Evolutionary conservation across 1,140 invertebrate genomes (phyloP).

Genomic region (Drosophila paulistorum): DNA sequence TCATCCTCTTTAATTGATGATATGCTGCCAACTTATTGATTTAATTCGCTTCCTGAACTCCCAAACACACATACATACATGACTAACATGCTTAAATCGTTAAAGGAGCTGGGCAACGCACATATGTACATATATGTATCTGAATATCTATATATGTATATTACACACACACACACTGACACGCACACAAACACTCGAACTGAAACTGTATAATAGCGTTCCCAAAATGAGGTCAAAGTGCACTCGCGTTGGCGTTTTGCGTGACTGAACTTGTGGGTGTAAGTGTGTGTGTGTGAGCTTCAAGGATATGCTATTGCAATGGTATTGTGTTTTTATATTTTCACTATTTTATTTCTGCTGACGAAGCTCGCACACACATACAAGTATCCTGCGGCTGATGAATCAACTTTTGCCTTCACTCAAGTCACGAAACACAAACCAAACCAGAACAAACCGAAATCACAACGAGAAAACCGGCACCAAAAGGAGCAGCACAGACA

Average conservation of each 20-base stretch:
- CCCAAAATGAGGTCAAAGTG: slow-evolving; percentile 77
- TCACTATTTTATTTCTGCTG: slow-evolving; percentile 78
- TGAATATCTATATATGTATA: background rate
- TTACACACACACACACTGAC: slow-evolving; percentile 29
- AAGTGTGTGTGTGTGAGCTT: slow-evolving; percentile 35
- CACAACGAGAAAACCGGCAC: slow-evolving; percentile 32
- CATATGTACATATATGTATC: slow-evolving; percentile 1
- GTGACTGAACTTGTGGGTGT: slow-evolving; percentile 37
- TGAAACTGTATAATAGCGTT: slow-evolving; percentile 27
- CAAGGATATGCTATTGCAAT: slow-evolving; percentile 61
- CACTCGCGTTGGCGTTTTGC: slow-evolving; percentile 50
- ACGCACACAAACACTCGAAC: slow-evolving; percentile 44
- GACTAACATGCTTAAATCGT: slow-evolving; percentile 66
- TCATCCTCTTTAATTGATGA: slow-evolving; percentile 57
- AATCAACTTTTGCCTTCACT: slow-evolving; percentile 79
- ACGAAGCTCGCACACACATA: slow-evolving; percentile 48
- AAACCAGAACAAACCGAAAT: slow-evolving; percentile 33
- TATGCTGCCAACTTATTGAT: slow-evolving; percentile 65
- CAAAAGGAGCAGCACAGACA: slow-evolving; percentile 26
- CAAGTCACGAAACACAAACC: slow-evolving; percentile 79
- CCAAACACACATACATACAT: background rate
- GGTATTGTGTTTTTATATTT: slow-evolving; percentile 72
- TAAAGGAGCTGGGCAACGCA: slow-evolving; percentile 25
- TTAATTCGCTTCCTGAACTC: slow-evolving; percentile 62
- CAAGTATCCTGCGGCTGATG: slow-evolving; percentile 76